Evolutionary conservation across 2,797 vertebrate species (phyloP).

Genomic region (Chelmon rostratus): DNA sequence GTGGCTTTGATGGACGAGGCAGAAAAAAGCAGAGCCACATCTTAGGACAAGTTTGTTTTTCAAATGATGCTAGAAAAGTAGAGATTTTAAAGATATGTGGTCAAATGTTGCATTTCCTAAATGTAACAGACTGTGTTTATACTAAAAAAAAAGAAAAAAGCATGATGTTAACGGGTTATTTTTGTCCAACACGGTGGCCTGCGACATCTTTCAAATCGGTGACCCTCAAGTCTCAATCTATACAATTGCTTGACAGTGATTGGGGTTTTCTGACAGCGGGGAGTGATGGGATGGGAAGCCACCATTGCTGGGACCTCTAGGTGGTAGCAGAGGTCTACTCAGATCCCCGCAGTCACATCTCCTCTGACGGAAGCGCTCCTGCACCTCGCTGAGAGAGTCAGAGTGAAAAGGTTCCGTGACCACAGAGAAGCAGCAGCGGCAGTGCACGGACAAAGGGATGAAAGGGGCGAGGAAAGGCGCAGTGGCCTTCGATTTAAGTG

Average conservation of each 20-base stretch:
- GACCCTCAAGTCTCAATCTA: background rate
- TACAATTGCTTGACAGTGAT: slow-evolving; percentile 10
- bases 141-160: slow-evolving; percentile 1
- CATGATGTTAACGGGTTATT: background rate
- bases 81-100: slow-evolving; percentile 1
- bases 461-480: slow-evolving; percentile 54
- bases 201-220: background rate
- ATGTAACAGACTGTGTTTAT: background rate
- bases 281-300: slow-evolving; percentile 22
- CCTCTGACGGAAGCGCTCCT: slow-evolving; percentile 24
- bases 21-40: slow-evolving; percentile 32
- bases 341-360: slow-evolving; percentile 22
- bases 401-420: slow-evolving; percentile 57
- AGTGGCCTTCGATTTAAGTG: slow-evolving; percentile 67
- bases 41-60: slow-evolving; percentile 6
- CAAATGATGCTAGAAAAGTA: background rate
- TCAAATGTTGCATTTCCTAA: background rate
- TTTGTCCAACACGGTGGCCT: background rate
- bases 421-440: slow-evolving; percentile 57
- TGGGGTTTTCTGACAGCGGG: slow-evolving; percentile 1
- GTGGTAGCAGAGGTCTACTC: slow-evolving; percentile 85
- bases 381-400: slow-evolving; percentile 57
- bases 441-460: slow-evolving; percentile 66
- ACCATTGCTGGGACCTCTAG: slow-evolving; percentile 68
- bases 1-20: slow-evolving; percentile 45